Percentiles rank a stretch among this genome's conserved stretches.
Conservation (phyloP, 2,113 vertebrate species). For the Grantiella picta region DNA sequence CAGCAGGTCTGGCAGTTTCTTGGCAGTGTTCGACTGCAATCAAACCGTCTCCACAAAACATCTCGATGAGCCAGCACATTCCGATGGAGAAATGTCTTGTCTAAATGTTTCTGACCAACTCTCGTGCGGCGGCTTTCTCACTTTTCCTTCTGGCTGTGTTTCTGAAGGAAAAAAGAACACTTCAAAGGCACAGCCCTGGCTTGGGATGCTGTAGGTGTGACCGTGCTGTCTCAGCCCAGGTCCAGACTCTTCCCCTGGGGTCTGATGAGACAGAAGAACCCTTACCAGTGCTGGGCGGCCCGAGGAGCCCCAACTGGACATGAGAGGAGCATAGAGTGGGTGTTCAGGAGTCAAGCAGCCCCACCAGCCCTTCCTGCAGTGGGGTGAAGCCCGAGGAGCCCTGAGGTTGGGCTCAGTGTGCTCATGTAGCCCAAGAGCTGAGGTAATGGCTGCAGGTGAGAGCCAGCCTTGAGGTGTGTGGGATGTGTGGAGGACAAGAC, state of each 20-base stretch:
- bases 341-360: neutral
- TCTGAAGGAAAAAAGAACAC: constrained; percentile 13
- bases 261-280: neutral
- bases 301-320: neutral
- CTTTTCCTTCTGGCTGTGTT: constrained; percentile 35
- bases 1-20: constrained; percentile 60
- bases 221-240: neutral
- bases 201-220: constrained; percentile 8
- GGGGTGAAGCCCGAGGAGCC: neutral
- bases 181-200: constrained; percentile 6
- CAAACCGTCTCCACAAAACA: constrained; percentile 43
- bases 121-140: constrained; percentile 32
- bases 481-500: neutral
- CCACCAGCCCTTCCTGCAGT: neutral
- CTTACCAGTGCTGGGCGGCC: neutral
- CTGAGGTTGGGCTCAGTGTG: rapidly evolving
- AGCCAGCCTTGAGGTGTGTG: neutral
- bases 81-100: constrained; percentile 64
- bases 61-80: constrained; percentile 59
- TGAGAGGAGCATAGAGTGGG: rapidly evolving
- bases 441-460: neutral
- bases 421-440: neutral
- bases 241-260: neutral
- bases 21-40: neutral
- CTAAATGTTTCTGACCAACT: constrained; percentile 59